Percentiles rank a stretch among this genome's conserved stretches.
phyloP scores from a whole-genome alignment of 1,140 invertebrate species.

The Neodiprion lecontei region DNA sequence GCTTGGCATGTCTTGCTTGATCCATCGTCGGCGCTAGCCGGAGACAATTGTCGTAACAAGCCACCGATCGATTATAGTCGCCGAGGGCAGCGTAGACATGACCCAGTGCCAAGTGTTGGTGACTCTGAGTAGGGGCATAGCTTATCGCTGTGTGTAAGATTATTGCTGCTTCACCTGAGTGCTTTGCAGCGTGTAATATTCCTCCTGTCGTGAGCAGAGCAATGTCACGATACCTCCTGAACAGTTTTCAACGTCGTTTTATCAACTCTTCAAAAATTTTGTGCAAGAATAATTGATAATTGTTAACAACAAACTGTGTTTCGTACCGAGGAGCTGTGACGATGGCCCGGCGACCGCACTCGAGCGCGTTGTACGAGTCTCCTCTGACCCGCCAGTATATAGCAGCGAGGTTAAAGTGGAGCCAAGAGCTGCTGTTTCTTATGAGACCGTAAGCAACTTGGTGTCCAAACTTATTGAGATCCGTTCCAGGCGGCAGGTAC shows the following conservation, averaged over 20 bases:
- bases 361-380: conserved; percentile 78
- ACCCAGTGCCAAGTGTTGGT: conserved; percentile 80
- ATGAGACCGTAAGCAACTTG: conserved; percentile 70
- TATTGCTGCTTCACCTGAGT: conserved; percentile 79
- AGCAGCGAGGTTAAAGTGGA: conserved; percentile 83
- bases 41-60: conserved; percentile 75
- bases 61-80: conserved; percentile 69
- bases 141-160: conserved; percentile 82
- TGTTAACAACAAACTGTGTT: not conserved
- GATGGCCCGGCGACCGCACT: conserved; percentile 81
- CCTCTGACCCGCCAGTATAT: conserved; percentile 87
- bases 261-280: conserved; percentile 6
- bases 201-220: conserved; percentile 83
- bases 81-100: conserved; percentile 76
- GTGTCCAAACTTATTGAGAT: conserved; percentile 72
- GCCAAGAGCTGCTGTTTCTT: conserved; percentile 81
- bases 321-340: conserved; percentile 70
- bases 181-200: conserved; percentile 77
- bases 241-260: conserved; percentile 26
- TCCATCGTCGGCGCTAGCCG: conserved; percentile 67
- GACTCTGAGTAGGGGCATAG: conserved; percentile 73
- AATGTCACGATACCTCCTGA: conserved; percentile 78
- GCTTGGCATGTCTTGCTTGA: conserved; percentile 66
- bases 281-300: conserved; percentile 18
- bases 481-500: conserved; percentile 68